Evolutionary conservation across 2,113 vertebrate species (phyloP).

Genomic region (Sialia sialis): DNA sequence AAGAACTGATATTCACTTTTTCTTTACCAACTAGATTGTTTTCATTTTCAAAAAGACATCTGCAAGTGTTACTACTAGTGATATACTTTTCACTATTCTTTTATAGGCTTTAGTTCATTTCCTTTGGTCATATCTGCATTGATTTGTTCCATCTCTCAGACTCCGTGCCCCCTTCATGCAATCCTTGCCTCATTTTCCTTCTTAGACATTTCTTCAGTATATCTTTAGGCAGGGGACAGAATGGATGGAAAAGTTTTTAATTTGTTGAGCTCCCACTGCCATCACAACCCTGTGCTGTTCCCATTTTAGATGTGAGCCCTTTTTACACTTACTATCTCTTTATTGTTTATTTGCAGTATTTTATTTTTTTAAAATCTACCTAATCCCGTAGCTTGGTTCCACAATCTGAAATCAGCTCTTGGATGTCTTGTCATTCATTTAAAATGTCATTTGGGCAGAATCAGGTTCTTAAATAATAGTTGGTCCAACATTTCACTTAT

Average conservation of each 20-base stretch:
- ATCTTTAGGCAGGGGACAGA: background rate
- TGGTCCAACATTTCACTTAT: background rate
- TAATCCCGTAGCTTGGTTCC: background rate
- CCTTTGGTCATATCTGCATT: background rate
- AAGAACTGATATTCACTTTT: background rate
- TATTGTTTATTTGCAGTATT: background rate
- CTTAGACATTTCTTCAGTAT: background rate
- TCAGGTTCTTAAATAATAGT: background rate
- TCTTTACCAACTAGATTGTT: background rate
- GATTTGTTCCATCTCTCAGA: background rate
- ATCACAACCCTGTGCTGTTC: background rate
- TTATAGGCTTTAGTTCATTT: background rate
- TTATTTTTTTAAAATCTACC: background rate
- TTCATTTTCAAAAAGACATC: background rate
- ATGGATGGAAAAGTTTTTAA: background rate
- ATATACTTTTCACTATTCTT: background rate
- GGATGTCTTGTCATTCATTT: background rate
- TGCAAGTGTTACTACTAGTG: background rate
- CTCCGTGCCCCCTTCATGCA: background rate
- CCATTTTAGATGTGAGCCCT: background rate
- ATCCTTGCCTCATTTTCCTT: background rate
- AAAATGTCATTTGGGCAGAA: background rate
- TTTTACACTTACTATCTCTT: background rate
- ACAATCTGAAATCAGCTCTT: background rate
- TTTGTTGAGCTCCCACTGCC: background rate